These are phyloP conservation scores for Chloroceryle amazona DNA, from an alignment of 2,797 vertebrate genomes.

Conservation along the genomic window DNA sequence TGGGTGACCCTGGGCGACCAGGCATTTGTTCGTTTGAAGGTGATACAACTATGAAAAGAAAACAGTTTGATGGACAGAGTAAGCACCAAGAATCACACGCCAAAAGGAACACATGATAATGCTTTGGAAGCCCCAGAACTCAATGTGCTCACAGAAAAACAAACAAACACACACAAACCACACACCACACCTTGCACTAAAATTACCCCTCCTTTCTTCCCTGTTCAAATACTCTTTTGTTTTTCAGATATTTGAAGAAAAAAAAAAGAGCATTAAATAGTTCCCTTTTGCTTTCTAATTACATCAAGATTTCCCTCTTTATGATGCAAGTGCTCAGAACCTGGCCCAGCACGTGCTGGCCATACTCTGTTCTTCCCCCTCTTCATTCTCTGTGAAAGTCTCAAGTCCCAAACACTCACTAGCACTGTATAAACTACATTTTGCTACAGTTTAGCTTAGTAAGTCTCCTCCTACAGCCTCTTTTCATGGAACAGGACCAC, in stretches of 20 bases:
- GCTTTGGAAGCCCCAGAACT: background rate
- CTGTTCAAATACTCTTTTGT: background rate
- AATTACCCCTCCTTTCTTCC: background rate
- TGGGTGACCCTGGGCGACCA: slow-evolving; percentile 91
- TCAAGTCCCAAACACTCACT: background rate
- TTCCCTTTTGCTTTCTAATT: background rate
- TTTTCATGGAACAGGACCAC: background rate
- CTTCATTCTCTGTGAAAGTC: background rate
- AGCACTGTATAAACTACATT: background rate
- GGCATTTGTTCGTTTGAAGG: slow-evolving; percentile 87
- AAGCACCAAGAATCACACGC: background rate
- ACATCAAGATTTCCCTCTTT: background rate
- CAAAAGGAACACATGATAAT: background rate
- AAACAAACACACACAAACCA: background rate
- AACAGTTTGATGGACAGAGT: background rate
- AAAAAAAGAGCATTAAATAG: background rate
- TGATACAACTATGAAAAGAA: slow-evolving; percentile 86
- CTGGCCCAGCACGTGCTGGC: background rate
- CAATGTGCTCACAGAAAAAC: background rate
- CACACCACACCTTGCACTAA: background rate
- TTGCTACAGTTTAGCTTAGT: background rate
- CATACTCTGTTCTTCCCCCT: background rate
- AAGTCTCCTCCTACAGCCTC: background rate
- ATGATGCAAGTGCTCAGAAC: background rate
- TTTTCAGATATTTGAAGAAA: background rate